These are phyloP conservation scores for Danio aesculapii DNA, from an alignment of 2,797 vertebrate genomes.

Conservation along the genomic window DNA sequence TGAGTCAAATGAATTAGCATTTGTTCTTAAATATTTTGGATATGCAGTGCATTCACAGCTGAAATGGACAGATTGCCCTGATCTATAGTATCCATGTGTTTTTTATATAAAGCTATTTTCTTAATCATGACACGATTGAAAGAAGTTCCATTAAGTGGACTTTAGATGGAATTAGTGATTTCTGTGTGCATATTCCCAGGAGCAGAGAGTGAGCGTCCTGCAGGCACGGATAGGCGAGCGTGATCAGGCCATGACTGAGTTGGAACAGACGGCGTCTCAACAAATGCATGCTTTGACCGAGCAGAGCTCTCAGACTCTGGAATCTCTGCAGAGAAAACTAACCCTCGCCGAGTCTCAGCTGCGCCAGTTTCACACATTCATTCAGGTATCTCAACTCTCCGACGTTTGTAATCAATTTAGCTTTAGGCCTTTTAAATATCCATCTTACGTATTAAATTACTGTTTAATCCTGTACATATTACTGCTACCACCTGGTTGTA, in stretches of 20 bases:
- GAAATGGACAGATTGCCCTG: too few species aligned
- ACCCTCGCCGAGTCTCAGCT: conserved; percentile 78
- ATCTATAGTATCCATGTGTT: background rate
- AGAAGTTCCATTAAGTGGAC: background rate
- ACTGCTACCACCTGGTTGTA: background rate
- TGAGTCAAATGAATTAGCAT: too few species aligned
- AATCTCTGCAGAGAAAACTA: conserved; percentile 83
- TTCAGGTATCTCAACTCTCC: conserved; percentile 79
- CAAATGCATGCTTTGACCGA: conserved; percentile 85
- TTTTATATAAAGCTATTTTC: background rate
- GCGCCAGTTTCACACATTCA: conserved; percentile 85
- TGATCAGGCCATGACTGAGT: conserved; percentile 80
- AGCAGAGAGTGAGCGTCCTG: conserved; percentile 78
- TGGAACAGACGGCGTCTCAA: conserved; percentile 83
- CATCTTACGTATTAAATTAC: background rate
- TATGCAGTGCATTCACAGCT: too few species aligned
- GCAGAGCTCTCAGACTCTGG: conserved; percentile 84
- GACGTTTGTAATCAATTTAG: background rate
- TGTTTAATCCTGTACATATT: background rate
- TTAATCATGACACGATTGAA: background rate
- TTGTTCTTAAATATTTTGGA: too few species aligned
- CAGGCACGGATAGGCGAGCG: conserved; percentile 79
- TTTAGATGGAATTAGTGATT: background rate
- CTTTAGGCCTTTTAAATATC: conserved; percentile 1
- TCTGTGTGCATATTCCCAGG: conserved; percentile 68